Conservation (phyloP, 1,140 invertebrate genomes). For the Drosophila mojavensis region DNA sequence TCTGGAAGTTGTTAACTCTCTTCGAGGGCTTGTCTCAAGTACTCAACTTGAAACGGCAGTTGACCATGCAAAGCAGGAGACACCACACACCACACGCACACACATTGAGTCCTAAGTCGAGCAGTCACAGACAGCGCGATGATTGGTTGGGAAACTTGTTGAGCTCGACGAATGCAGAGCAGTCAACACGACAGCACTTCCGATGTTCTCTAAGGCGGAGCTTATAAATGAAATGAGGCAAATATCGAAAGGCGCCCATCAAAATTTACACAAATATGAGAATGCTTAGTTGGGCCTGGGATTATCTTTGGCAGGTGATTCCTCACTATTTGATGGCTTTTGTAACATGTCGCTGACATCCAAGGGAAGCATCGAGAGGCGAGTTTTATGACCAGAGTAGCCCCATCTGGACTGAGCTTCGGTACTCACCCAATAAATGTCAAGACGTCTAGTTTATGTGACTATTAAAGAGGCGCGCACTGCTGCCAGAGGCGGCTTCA, state of each 20-base stretch:
- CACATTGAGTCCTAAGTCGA: conserved; percentile 7
- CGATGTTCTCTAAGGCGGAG: conserved; percentile 25
- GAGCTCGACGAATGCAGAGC: conserved; percentile 26
- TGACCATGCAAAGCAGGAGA: conserved; percentile 21
- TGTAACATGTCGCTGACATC: conserved; percentile 18
- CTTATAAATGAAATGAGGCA: background rate
- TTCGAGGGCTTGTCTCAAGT: conserved; percentile 27
- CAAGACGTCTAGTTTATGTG: conserved; percentile 59
- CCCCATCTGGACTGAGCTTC: background rate
- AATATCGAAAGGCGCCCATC: background rate
- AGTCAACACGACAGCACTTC: conserved; percentile 23
- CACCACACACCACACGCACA: background rate
- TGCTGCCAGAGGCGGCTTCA: conserved; percentile 18
- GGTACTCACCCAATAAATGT: conserved; percentile 49
- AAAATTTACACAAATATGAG: background rate
- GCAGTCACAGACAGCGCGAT: conserved; percentile 18
- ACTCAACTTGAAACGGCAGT: conserved; percentile 10
- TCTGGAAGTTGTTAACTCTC: conserved; percentile 24
- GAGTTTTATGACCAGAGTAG: conserved; percentile 57
- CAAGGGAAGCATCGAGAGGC: conserved; percentile 18
- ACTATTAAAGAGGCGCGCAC: conserved; percentile 57
- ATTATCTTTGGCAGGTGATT: too few species aligned
- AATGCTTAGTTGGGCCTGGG: too few species aligned
- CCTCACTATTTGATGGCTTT: conserved; percentile 3
- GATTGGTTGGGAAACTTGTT: conserved; percentile 45